phyloP scores from a whole-genome alignment of 2,113 vertebrate species.

The Pterocles orientalis region DNA sequence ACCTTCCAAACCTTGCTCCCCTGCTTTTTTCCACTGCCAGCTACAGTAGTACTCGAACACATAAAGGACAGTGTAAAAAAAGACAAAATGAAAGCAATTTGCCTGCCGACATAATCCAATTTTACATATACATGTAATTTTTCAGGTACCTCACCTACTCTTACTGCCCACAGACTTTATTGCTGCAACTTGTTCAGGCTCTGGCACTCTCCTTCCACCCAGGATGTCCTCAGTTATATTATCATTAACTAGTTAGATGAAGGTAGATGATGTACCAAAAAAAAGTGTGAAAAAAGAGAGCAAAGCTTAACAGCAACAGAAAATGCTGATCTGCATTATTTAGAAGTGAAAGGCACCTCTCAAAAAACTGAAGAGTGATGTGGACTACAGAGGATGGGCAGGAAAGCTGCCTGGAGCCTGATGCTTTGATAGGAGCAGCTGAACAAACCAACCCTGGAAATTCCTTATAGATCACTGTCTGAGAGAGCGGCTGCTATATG shows the following conservation, averaged over 20 bases:
- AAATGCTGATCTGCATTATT: not conserved
- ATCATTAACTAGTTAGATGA: not conserved
- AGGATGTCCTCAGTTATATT: not conserved
- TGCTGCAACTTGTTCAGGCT: not conserved
- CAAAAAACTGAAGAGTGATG: not conserved
- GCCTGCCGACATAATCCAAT: not conserved
- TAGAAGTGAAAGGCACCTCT: not conserved
- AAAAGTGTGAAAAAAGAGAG: not conserved
- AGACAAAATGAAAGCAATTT: not conserved
- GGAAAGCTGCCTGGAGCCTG: not conserved
- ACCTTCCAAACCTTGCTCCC: not conserved
- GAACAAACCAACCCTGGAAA: slow-evolving; percentile 11
- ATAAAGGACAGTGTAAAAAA: not conserved
- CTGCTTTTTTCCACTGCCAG: not conserved
- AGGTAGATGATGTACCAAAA: not conserved
- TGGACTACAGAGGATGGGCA: not conserved
- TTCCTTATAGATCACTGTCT: not conserved
- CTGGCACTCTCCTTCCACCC: not conserved
- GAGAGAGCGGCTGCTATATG: not conserved
- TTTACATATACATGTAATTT: not conserved
- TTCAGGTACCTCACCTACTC: not conserved
- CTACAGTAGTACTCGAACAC: not conserved
- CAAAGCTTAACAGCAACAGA: not conserved
- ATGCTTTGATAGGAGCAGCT: slow-evolving; percentile 1
- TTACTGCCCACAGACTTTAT: not conserved